A percentile compares a stretch with the other conserved stretches of the same genome.
These are phyloP conservation scores for Patella vulgata DNA, from an alignment of 1,140 invertebrate species.

Conservation along the genomic window DNA sequence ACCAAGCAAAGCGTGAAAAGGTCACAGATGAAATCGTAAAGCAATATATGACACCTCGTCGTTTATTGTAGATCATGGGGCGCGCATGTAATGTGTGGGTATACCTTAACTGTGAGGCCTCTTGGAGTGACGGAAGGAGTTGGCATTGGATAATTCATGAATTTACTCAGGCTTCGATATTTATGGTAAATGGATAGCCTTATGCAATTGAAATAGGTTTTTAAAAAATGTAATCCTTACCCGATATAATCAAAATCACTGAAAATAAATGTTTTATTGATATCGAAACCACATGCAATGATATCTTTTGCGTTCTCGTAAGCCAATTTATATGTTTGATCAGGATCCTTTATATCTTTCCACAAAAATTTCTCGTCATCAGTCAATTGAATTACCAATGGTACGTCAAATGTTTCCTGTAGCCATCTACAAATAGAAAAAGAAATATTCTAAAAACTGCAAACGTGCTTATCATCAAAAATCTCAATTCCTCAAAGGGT, in stretches of 20 bases:
- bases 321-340: slow-evolving; percentile 87
- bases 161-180: no score
- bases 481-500: no score
- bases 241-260: slow-evolving; percentile 94
- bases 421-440: slow-evolving; percentile 79
- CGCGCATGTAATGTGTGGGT: no score
- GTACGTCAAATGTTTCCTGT: slow-evolving; percentile 97
- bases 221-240: slow-evolving; percentile 72
- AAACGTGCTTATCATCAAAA: no score
- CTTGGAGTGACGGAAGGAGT: no score
- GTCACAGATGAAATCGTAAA: slow-evolving; percentile 88
- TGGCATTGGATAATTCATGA: no score
- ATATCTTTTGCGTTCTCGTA: slow-evolving; percentile 97
- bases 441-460: no score
- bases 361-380: slow-evolving; percentile 99
- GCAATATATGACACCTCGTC: slow-evolving; percentile 85
- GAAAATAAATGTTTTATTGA: slow-evolving; percentile 97
- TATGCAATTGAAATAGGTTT: no score
- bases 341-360: slow-evolving; percentile 90
- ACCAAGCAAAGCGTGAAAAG: slow-evolving; percentile 82
- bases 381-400: slow-evolving; percentile 94
- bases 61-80: no score
- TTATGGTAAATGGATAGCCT: no score
- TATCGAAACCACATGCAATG: slow-evolving; percentile 96
- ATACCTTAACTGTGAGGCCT: no score